Evolutionary conservation across 1,140 invertebrate species (phyloP), one percentile per base, ranked within the genome.

Genomic region (Drosophila quadrilineata): DNA sequence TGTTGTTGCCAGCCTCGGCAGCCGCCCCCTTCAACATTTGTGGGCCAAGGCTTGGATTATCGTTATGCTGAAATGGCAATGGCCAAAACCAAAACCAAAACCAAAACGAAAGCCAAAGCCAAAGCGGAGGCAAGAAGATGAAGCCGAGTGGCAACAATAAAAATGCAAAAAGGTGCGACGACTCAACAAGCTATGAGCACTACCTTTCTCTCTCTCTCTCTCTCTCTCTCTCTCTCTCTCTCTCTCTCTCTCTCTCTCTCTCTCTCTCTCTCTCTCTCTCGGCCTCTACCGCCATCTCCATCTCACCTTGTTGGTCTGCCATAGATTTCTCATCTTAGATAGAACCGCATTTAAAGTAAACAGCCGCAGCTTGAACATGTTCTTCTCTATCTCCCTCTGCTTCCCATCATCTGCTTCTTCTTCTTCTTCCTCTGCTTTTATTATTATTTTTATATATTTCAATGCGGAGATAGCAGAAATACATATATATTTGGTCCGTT

Each of bases 291-390:
- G 35, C 3, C 22, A n/a, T n/a, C n/a, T n/a, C n/a, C n/a, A n/a
- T n/a, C n/a, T n/a, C n/a, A n/a, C n/a, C n/a, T n/a, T n/a, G n/a
- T n/a, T n/a, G n/a, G n/a, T n/a, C 9, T 52, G 45, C 53, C 71
- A 22, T 68, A 84, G 64, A 82, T 84, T 70, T 66, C 73, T 84
- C 73, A 84, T 82, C 77, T 70, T 70, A 76, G 77, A 82, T 82
- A 76, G 66, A 73, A 59, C 35, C 43, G 57, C 62, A 67, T 59
- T 77, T 63, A 68, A 74, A 71, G 43, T 36, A 41, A 58, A 50
- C 53, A 56, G 54, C 70, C 50, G 69, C 71, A 54, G 76, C 77
- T 66, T 70, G 76, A 75, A 40, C 52, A 59, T 48, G 36, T 8
- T 24, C 22, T 35, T 29, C 9, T 12, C 6, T 22, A n/a, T 21